Evolutionary conservation across 2,888 invertebrate species (phyloP).

Genomic region (Pseudococcus longispinus): DNA sequence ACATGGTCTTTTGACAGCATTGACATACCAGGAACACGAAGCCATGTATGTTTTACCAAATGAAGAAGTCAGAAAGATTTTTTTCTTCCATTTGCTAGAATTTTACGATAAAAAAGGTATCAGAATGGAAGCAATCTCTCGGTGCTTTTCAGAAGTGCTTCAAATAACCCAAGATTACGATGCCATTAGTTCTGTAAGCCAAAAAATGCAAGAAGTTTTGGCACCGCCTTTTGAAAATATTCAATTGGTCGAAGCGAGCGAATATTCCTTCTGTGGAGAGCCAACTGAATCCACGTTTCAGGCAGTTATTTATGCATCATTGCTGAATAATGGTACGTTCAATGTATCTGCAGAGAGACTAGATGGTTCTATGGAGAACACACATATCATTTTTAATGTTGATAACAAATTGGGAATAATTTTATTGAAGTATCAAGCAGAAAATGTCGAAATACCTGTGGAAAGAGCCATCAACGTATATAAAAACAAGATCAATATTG

Average conservation of each 20-base stretch:
- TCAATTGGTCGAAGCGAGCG: background rate
- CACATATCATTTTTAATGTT: background rate
- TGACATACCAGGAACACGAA: background rate
- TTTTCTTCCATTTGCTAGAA: background rate
- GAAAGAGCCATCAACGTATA: background rate
- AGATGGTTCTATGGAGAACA: background rate
- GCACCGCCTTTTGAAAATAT: background rate
- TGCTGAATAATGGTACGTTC: background rate
- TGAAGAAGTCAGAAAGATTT: background rate
- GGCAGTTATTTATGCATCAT: background rate
- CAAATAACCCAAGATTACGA: background rate
- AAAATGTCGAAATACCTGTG: background rate
- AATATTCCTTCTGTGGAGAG: background rate
- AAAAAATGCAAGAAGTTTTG: background rate
- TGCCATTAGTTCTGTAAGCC: background rate
- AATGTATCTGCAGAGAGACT: background rate
- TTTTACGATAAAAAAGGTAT: background rate
- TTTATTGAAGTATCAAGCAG: background rate
- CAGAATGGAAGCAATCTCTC: background rate
- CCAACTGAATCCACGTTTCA: background rate
- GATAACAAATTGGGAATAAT: background rate
- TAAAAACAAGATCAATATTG: background rate
- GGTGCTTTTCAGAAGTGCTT: background rate
- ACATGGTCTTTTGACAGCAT: background rate
- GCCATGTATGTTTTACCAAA: background rate